phyloP scores from a whole-genome alignment of 2,797 vertebrate genomes.

The Sarcoramphus papa region DNA sequence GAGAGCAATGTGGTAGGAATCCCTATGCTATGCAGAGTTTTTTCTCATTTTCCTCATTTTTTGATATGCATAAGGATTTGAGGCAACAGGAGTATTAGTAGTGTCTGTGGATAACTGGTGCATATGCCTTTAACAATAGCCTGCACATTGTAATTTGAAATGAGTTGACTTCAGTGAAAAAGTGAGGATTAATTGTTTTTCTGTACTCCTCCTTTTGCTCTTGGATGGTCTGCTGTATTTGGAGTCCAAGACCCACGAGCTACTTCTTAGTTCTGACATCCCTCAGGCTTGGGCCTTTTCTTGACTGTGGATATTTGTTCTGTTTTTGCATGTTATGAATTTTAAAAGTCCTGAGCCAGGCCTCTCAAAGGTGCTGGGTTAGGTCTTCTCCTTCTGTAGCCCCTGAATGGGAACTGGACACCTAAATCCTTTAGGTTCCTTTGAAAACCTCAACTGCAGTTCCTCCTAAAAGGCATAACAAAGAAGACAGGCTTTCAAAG shows the following conservation, averaged over 20 bases:
- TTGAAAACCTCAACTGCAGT: not conserved
- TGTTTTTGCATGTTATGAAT: not conserved
- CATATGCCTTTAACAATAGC: not conserved
- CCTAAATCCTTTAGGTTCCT: not conserved
- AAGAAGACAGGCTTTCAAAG: not conserved
- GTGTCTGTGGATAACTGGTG: not conserved
- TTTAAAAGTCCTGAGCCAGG: not conserved
- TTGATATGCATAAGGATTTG: not conserved
- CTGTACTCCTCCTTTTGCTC: not conserved
- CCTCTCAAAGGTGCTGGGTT: not conserved
- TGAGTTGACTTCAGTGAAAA: not conserved
- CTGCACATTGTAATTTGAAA: not conserved
- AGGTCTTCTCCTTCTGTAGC: not conserved
- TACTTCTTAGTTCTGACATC: not conserved
- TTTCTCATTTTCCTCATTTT: conserved; percentile 24
- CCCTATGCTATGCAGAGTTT: not conserved
- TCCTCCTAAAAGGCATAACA: not conserved
- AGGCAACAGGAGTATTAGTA: not conserved
- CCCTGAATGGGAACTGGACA: not conserved
- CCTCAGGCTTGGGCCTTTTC: not conserved
- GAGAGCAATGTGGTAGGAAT: not conserved
- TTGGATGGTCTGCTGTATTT: not conserved
- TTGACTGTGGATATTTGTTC: not conserved
- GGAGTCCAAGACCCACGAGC: not conserved
- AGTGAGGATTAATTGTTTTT: not conserved